A percentile compares a stretch with the other conserved stretches of the same genome.
Evolutionary conservation across 2,888 invertebrate genomes (phyloP).

Genomic region (Halictus quadricinctus): DNA sequence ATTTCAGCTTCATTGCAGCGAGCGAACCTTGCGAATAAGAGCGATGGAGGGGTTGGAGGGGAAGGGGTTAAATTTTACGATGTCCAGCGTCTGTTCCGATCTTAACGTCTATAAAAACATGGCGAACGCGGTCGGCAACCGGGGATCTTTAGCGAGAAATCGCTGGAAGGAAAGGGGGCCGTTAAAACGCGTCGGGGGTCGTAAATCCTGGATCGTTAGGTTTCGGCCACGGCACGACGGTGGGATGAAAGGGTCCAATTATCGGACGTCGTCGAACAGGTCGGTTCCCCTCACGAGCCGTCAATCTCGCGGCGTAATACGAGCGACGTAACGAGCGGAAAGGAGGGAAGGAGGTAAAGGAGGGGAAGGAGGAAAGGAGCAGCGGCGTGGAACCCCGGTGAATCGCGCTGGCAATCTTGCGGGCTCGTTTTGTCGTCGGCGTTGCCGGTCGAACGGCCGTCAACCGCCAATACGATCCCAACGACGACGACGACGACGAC

Average conservation of each 20-base stretch:
- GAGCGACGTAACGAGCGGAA: slow-evolving; percentile 49
- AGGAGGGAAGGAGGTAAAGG: slow-evolving; percentile 29
- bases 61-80: not conserved
- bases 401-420: not conserved
- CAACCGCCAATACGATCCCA: slow-evolving; percentile 42
- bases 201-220: slow-evolving; percentile 65
- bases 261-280: slow-evolving; percentile 51
- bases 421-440: slow-evolving; percentile 10
- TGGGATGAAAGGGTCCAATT: slow-evolving; percentile 59
- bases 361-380: slow-evolving; percentile 23
- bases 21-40: not conserved
- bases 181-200: slow-evolving; percentile 58
- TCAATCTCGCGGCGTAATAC: slow-evolving; percentile 49
- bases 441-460: slow-evolving; percentile 27
- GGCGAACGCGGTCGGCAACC: not conserved
- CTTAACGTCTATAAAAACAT: not conserved
- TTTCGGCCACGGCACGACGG: slow-evolving; percentile 41
- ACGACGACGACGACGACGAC: slow-evolving; percentile 46
- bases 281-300: slow-evolving; percentile 35
- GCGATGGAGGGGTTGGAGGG: not conserved
- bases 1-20: not conserved
- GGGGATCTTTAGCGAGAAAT: not conserved
- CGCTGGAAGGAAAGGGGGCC: slow-evolving; percentile 17
- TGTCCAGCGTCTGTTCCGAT: not conserved
- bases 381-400: not conserved